Base-by-base conservation (phyloP, 2,113 vertebrate species). In the Callorhinus ursinus region DNA sequence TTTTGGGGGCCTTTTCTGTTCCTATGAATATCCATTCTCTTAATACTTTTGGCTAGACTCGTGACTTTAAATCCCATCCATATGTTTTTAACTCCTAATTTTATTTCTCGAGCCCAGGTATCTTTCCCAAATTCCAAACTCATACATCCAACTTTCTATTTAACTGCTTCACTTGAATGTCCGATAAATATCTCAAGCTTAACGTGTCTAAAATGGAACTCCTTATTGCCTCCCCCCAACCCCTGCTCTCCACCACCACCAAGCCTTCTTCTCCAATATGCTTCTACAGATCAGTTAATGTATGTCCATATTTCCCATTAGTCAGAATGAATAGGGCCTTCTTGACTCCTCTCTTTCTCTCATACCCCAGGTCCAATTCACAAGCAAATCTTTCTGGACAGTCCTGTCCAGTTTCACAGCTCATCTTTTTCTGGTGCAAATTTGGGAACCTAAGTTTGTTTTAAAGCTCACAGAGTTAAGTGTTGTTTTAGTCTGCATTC, bases 381-480 rank as follows among this genome's bases (percentile, higher is more conserved):
- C 74, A 26, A 91, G 51, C 18, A 93, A 46, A 69, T 65, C 59
- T 2, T 81, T 95, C 12, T 65, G 42, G 61, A 79, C 4, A 72
- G 8, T 1, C 6, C 26, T 72, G 31, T 0, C 36, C 8, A 33
- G 24, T 14, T 65, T 93, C 26, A 22, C 13, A 51, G 33, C 18
- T 51, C 61, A 36, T 61, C 91, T 90, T 5, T 69, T 96, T 42
- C 49, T 81, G 59, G n/a, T 63, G 5, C 14, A 88, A 88, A 28
- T 85, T 88, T 74, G 55, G 22, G 72, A 61, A 15, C 3, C 24
- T 31, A 67, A 76, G 19, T 15, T 88, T 92, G 8, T 82, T 83
- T 94, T 77, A 94, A 84, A 85, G 55, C 39, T 88, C 10, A n/a
- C 67, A 76, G 59, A 59, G 26, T 89, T 95, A 81, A 92, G 59